These are phyloP conservation scores for Antheraea yamamai DNA, from an alignment of 2,888 invertebrate genomes.

Conservation along the genomic window DNA sequence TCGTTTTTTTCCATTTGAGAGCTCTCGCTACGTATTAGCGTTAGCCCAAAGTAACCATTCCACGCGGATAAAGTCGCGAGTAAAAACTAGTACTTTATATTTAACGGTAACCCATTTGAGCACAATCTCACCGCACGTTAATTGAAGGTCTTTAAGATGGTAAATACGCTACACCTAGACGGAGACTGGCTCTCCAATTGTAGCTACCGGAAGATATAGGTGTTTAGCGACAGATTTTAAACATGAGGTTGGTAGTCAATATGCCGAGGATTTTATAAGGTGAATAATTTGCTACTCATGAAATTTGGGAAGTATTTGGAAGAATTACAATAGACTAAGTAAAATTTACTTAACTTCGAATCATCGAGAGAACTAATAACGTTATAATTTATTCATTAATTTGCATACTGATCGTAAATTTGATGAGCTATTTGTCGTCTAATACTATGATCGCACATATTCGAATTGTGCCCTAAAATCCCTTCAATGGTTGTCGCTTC, in stretches of 20 bases:
- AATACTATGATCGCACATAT: slow-evolving; percentile 40
- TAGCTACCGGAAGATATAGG: no score
- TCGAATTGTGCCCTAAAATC: slow-evolving; percentile 52
- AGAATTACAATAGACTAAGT: background rate
- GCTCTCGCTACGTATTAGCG: no score
- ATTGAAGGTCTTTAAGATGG: no score
- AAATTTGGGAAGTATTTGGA: background rate
- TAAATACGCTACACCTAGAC: no score
- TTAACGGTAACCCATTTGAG: no score
- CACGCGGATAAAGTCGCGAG: no score
- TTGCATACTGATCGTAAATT: background rate
- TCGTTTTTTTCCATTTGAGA: no score
- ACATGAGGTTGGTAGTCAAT: background rate
- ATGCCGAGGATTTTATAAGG: background rate
- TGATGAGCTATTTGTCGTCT: slow-evolving; percentile 26
- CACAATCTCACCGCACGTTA: no score
- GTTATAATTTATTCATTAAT: background rate
- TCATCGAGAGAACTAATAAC: background rate
- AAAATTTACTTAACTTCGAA: background rate
- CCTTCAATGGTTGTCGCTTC: slow-evolving; percentile 68
- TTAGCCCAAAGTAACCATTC: no score
- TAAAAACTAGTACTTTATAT: no score
- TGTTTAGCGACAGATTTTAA: no score
- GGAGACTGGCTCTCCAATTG: no score
- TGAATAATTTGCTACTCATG: background rate